These are phyloP conservation scores for Helobdella robusta DNA, from an alignment of 2,888 invertebrate species.

Conservation along the genomic window DNA sequence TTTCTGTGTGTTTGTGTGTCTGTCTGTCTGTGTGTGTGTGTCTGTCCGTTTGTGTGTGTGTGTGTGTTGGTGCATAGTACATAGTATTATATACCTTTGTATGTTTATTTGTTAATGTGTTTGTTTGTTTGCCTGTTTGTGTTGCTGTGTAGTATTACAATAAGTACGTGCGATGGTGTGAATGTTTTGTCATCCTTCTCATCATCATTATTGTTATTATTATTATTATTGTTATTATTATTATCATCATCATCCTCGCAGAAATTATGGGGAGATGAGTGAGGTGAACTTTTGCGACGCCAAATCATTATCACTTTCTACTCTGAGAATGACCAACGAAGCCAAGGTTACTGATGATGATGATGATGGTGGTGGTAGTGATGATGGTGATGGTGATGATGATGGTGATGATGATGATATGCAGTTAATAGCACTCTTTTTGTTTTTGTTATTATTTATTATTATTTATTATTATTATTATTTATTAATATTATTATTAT, in stretches of 20 bases:
- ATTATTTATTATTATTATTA: constrained; percentile 28
- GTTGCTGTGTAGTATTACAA: too few relatives aligned
- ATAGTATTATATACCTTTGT: too few relatives aligned
- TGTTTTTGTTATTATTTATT: too few relatives aligned
- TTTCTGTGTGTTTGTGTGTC: too few relatives aligned
- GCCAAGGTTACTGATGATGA: constrained; percentile 54
- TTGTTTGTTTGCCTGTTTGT: too few relatives aligned
- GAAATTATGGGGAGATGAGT: constrained; percentile 54
- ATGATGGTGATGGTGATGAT: constrained; percentile 4
- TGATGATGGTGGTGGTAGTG: background rate
- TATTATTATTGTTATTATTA: background rate
- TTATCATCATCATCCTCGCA: constrained; percentile 28
- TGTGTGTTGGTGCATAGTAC: too few relatives aligned
- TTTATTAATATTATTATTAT: constrained; percentile 30
- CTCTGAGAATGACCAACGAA: constrained; percentile 80
- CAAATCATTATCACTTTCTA: constrained; percentile 78
- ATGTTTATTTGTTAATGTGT: too few relatives aligned
- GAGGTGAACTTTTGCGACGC: constrained; percentile 80
- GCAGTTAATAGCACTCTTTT: too few relatives aligned
- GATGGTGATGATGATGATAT: background rate
- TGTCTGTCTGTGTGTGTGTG: too few relatives aligned
- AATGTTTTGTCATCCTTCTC: background rate
- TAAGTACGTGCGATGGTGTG: too few relatives aligned
- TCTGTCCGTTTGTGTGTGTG: too few relatives aligned
- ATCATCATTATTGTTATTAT: constrained; percentile 23